These are phyloP conservation scores for Vulpes ferrilata DNA, from an alignment of 2,113 vertebrate species.

Conservation along the genomic window DNA sequence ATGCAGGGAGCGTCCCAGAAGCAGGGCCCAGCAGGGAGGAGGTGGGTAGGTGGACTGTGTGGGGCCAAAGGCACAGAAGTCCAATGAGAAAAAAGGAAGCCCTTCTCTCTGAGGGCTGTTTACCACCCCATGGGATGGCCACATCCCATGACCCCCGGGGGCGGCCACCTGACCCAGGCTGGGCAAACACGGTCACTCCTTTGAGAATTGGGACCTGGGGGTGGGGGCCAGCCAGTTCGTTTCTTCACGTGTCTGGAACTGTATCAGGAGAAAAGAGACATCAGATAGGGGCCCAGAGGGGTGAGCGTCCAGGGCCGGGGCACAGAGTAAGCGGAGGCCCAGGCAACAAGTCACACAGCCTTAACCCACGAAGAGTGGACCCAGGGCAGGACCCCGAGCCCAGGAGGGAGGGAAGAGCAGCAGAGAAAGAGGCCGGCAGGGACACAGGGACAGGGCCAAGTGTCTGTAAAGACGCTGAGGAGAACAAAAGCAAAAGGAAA, in stretches of 20 bases:
- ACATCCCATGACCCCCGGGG: not conserved
- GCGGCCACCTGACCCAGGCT: not conserved
- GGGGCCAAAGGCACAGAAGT: not conserved
- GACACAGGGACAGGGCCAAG: not conserved
- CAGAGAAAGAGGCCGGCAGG: not conserved
- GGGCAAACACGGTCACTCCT: not conserved
- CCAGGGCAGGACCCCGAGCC: not conserved
- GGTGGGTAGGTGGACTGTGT: rapidly evolving
- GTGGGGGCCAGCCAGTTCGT: not conserved
- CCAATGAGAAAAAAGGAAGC: not conserved
- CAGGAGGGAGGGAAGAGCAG: not conserved
- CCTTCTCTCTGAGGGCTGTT: not conserved
- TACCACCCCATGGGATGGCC: not conserved
- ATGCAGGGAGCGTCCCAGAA: not conserved
- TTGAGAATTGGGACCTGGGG: not conserved
- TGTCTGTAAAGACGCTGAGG: not conserved
- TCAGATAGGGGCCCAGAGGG: not conserved
- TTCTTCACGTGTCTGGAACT: not conserved
- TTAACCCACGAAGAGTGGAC: not conserved
- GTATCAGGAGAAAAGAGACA: not conserved
- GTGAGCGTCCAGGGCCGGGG: not conserved
- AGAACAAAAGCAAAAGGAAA: not conserved
- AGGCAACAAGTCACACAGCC: not conserved
- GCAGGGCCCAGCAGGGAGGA: not conserved
- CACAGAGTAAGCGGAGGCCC: not conserved